Base-by-base conservation (phyloP, 2,888 invertebrate genomes). In the Ferrisia virgata region DNA sequence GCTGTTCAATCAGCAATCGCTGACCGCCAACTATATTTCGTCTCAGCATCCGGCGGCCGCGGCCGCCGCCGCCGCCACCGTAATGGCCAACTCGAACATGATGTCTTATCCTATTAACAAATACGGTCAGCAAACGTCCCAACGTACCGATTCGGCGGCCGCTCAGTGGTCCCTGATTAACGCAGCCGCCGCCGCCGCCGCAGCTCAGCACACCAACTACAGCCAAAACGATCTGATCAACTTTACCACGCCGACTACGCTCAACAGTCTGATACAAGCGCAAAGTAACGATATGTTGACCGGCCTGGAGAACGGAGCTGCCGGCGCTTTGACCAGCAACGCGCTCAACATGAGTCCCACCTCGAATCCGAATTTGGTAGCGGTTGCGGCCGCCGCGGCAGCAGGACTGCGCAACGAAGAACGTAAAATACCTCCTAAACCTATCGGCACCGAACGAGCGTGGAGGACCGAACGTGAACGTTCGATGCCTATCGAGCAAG, bases 371-470 rank as follows among this genome's bases (percentile, higher is more conserved):
- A 85, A 79, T 64, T 86, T 87, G 85, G 90, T 89, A 87, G 90
- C 90, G 85, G 89, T 90, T 0, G 90, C 87, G 90, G 90, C 87
- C 90, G 90, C 0, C 90, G 90, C 89, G 90, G 90, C 88, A 89
- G 89, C 83, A 84, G 85, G 85, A 80, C 5, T 79, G 6, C 64
- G 85, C 87, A 85, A 89, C 69, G 91, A 91, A 86, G 91, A 91
- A 85, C 88, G 91, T 58, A 92, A 93, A 89, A 89, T 90, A 78
- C 92, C 93, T 76, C 87, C 87, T 6, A 90, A 93, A 4, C 95
- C 95, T 81, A 95, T 95, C 88, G 95, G 95, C 86, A 95, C 94
- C 0, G 95, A 95, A 89, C 91, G 95, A 87, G 92, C 93, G 47
- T 92, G 93, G 91, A 93, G 93, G 88, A 91, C 80, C 36, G 85